Base-by-base conservation (phyloP, 2,797 vertebrate genomes). In the Oreochromis grahami region DNA sequence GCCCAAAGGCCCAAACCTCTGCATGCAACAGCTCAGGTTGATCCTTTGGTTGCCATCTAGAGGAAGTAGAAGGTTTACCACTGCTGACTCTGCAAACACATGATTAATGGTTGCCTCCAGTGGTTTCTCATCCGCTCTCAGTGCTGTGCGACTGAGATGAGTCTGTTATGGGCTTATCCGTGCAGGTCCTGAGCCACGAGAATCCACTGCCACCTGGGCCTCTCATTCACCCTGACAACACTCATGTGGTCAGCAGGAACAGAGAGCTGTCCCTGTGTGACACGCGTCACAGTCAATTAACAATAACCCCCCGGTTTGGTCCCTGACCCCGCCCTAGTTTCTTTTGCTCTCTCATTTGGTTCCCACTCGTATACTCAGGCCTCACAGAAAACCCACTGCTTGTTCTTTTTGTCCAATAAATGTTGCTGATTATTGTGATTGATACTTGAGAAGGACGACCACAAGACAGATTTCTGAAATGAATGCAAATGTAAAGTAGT, bases 21-120 rank as follows among this genome's bases (percentile, higher is more conserved):
- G 19, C 36, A 13, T 0, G 4, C 2, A 3, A 3, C n/a, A 65
- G 36, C n/a, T 41, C 19, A 3, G 60, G 34, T 3, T 60, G 36
- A 68, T 8, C 63, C 63, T 68, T 68, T 68, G 63, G 63, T 41
- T 9, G 12, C 12, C 36, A 41, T 68, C 12, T 68, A 24, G n/a
- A 68, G 36, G 63, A 68, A 68, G n/a, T 14, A 68, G n/a, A 24
- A 41, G 11, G 63, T 68, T 68, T 38, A 68, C 36, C 36, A 41
- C 36, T 65, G 36, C n/a, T 41, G n/a, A 41, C 34, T 2, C 0
- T 41, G 34, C 19, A 41, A 41, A 68, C 36, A 38, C 36, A 41
- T 14, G 36, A 15, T 41, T 2, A 21, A 9, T 14, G n/a, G 36
- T 3, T 17, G 55, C 19, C 32, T 65, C 12, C 36, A 41, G 6